A percentile compares a stretch with the other conserved stretches of the same genome.
These are phyloP conservation scores for Melopsittacus undulatus DNA, from an alignment of 2,797 vertebrate species.

Conservation along the genomic window DNA sequence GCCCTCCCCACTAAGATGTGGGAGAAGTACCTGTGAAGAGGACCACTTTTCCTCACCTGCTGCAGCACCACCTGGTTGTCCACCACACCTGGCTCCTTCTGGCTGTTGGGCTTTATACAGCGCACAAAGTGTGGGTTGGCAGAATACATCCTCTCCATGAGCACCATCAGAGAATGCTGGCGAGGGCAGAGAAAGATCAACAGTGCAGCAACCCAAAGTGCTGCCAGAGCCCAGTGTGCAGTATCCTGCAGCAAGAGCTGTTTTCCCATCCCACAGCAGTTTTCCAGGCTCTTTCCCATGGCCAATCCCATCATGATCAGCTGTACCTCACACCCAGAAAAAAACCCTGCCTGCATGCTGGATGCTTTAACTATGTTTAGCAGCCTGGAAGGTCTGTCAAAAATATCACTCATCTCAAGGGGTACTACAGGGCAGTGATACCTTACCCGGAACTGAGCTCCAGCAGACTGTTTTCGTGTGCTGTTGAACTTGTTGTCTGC, in stretches of 20 bases:
- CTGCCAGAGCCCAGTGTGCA: background rate
- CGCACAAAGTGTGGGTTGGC: conserved; percentile 79
- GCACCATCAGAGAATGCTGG: conserved; percentile 78
- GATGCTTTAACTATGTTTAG: background rate
- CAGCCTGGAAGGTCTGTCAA: background rate
- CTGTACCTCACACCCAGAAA: background rate
- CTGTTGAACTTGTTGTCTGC: conserved; percentile 76
- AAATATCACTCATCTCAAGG: background rate
- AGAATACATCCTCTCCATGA: conserved; percentile 82
- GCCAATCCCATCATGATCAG: background rate
- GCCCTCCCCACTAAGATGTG: background rate
- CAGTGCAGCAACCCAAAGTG: background rate
- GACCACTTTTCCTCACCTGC: conserved; percentile 67
- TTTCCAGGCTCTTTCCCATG: background rate
- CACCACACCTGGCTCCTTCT: conserved; percentile 73
- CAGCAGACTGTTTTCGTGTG: conserved; percentile 78
- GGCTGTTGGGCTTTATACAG: conserved; percentile 80
- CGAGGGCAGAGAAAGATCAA: background rate
- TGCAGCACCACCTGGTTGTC: conserved; percentile 74
- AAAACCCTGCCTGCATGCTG: background rate
- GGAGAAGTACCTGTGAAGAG: background rate
- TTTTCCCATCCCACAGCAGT: background rate
- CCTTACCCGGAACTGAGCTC: conserved; percentile 78
- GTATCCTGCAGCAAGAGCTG: background rate
- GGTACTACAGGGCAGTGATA: background rate